Evolutionary conservation across 2,888 invertebrate genomes (phyloP), one percentile per base, ranked within the genome.

Genomic region (Hyposoter didymator): DNA sequence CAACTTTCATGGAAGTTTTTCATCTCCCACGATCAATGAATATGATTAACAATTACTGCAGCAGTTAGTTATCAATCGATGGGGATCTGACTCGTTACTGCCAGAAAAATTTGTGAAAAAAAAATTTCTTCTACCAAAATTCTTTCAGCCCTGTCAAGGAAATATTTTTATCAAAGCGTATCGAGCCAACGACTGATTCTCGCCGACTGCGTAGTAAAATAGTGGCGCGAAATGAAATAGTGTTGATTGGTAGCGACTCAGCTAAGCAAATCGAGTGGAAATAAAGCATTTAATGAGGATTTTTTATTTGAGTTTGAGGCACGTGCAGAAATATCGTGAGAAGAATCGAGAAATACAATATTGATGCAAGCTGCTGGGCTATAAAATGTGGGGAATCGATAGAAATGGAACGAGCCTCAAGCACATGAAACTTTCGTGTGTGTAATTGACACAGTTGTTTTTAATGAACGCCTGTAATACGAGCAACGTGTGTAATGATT

Each of bases 351-450:
- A 6, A 17, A 69, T 12, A 22, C 28, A 10, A 55, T 22, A 22
- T 55, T 55, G 10, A 55, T 55, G 3, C 10, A 10, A 55, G 22
- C 10, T 3, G 55, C 1, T 35, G 73, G 19, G 64, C 52, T 74
- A 72, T 80, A 19, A 74, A 80, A 52, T 73, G 67, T 80, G 85
- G 19, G 69, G 45, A 78, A 85, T 78, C 85, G 83, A 85, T 85
- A 64, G 62, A 78, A 79, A 83, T 74, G 55, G 78, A 80, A 49
- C 28, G 70, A 67, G 45, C 52, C 17, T 43, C 55, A 32, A 64
- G 64, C 64, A 62, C 32, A 79, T 81, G 39, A 69, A 52, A 81
- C 78, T 83, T 85, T 85, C 67, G 80, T 78, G 76, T 78, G 76
- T 75, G 73, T 70, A 76, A 76, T 67, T 74, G 78, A 69, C 84